Percentiles rank a stretch among this genome's conserved stretches.
Evolutionary conservation across 2,113 vertebrate genomes (phyloP).

Genomic region (Cichladusa arquata): DNA sequence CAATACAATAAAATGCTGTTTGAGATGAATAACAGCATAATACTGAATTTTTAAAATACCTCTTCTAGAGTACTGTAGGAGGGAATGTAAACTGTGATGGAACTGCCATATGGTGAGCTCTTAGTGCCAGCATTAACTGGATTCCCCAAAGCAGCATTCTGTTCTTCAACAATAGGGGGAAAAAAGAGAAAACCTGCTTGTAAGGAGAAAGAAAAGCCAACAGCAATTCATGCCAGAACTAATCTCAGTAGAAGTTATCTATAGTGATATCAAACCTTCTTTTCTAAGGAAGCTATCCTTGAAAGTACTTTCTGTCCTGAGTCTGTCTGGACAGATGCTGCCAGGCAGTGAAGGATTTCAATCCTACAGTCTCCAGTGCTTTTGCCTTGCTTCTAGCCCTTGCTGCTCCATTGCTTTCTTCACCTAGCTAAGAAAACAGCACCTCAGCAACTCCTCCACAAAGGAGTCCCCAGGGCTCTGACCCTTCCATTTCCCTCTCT

Average conservation of each 20-base stretch:
- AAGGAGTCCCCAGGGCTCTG: background rate
- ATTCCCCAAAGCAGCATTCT: background rate
- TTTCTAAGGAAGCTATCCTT: background rate
- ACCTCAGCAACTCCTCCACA: background rate
- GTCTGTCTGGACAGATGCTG: background rate
- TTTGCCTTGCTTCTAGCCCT: background rate
- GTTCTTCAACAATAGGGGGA: background rate
- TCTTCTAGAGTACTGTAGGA: background rate
- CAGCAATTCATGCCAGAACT: background rate
- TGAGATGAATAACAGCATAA: background rate
- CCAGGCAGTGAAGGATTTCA: background rate
- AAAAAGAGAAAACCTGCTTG: background rate
- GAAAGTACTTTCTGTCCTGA: background rate
- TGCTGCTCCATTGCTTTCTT: background rate
- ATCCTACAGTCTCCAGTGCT: background rate
- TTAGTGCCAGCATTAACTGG: background rate
- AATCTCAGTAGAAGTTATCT: background rate
- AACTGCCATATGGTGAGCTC: background rate
- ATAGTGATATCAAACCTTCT: fast-evolving
- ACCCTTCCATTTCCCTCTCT: background rate
- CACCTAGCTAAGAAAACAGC: background rate
- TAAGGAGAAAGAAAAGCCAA: background rate
- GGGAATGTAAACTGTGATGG: background rate
- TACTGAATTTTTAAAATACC: background rate
- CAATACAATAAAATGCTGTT: background rate